Conservation (phyloP, 2,797 vertebrate genomes). For the Sebastiscus albofasciatus region DNA sequence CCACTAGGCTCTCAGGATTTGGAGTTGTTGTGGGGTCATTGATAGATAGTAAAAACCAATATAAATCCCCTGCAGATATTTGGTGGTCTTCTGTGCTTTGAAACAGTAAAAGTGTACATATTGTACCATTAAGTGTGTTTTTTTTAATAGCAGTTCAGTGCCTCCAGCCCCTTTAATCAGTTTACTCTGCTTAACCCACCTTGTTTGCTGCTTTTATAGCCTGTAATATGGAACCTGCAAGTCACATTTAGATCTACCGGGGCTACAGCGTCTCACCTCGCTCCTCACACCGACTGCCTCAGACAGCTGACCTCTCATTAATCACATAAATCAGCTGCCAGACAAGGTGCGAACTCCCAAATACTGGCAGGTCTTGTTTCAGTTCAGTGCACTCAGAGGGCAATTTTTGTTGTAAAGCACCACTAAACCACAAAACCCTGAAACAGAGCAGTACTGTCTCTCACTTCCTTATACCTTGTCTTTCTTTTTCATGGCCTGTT, state of each 20-base stretch:
- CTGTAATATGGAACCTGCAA: background rate
- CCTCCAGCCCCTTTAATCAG: background rate
- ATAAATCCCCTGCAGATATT: background rate
- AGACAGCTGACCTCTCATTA: constrained; percentile 47
- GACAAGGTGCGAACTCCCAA: background rate
- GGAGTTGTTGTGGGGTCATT: background rate
- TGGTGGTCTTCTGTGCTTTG: background rate
- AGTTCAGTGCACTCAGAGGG: constrained; percentile 1
- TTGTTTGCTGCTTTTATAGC: constrained; percentile 8
- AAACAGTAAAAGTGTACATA: background rate
- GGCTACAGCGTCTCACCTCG: background rate
- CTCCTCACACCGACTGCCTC: background rate
- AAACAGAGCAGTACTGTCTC: constrained; percentile 46
- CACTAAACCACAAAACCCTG: constrained; percentile 9
- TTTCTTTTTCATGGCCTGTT: constrained; percentile 24
- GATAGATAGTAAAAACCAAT: background rate
- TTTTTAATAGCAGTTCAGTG: background rate
- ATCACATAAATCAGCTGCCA: constrained; percentile 50
- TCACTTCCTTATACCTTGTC: constrained; percentile 27
- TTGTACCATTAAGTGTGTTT: background rate
- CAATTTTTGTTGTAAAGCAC: constrained; percentile 5
- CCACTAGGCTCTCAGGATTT: background rate
- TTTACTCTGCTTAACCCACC: background rate
- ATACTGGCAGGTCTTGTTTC: constrained; percentile 26
- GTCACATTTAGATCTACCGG: background rate